Base-by-base conservation (phyloP, 2,113 vertebrate genomes). In the Mungos mungo region DNA sequence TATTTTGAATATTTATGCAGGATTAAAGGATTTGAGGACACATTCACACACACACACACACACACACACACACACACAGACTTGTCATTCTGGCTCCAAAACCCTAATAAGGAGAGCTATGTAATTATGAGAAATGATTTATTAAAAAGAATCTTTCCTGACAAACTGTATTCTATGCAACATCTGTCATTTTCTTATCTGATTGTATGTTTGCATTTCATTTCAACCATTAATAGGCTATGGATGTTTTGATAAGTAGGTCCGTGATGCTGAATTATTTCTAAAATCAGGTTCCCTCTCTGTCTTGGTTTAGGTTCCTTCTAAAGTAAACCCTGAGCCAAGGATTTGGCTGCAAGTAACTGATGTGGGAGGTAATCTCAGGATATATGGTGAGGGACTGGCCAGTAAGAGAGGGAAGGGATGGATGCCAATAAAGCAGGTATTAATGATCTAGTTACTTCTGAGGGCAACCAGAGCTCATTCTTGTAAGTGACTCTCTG, bases 111-210 rank as follows among this genome's bases (percentile, higher is more conserved):
- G 33, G 54, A 81, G 94, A 15, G 31, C 19, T 82, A 38, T 89
- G 2, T 71, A 54, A 91, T 87, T 94, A 97, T 79, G 47, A 88
- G 33, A 82, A 86, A 94, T 95, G 72, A 90, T 15, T 98, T 98
- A 88, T 95, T 95, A 93, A n/a, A 69, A 18, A 2, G 3, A 33
- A 29, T 96, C 10, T 63, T 93, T 81, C 57, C 57, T 84, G 76
- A 97, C 71, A 82, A 92, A 47, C 7, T 96, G 35, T 90, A 23
- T 92, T 97, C 60, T 96, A 83, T 90, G 68, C 60, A 85, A 97
- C 88, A 77, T 63, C 76, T 97, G 83, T 95, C 80, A 90, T 92
- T 95, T 96, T 92, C 79, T 88, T 90, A 66, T 90, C 9, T 14
- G 65, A 96, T 72, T 96, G 83, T 54, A 93, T 92, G 81, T 87